phyloP scores from a whole-genome alignment of 2,113 vertebrate genomes.

The Lathamus discolor region DNA sequence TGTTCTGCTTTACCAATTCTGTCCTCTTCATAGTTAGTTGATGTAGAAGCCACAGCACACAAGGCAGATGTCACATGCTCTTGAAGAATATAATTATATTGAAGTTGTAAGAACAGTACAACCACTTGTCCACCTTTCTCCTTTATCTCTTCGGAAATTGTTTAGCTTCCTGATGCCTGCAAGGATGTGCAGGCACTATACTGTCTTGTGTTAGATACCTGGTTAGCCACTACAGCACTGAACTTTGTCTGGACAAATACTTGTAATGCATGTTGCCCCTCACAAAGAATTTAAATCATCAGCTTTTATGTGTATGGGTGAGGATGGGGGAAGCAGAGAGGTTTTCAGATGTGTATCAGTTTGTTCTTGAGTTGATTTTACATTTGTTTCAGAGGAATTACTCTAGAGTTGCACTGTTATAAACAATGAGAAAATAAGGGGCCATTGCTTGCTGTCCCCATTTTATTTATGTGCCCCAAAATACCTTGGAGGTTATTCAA shows the following conservation, averaged over 20 bases:
- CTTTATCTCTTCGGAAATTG: neutral
- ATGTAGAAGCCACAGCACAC: neutral
- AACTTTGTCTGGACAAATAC: neutral
- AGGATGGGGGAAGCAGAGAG: neutral
- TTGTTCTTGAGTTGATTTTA: neutral
- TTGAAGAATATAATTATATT: neutral
- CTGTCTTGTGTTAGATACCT: neutral
- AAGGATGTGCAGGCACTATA: neutral
- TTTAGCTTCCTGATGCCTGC: neutral
- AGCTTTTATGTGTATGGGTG: neutral
- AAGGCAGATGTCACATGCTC: neutral
- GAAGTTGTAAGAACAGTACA: neutral
- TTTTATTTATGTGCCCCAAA: slow-evolving; percentile 34
- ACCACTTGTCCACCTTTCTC: neutral
- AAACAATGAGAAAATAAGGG: slow-evolving; percentile 2
- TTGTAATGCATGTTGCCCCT: neutral
- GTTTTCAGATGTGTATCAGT: neutral
- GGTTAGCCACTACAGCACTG: neutral
- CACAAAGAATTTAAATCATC: neutral
- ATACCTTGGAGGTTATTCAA: slow-evolving; percentile 33
- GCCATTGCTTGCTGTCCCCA: neutral
- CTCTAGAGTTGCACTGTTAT: neutral
- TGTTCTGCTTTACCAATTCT: neutral
- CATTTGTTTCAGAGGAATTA: neutral
- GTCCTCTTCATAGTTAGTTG: neutral